Evolutionary conservation across 2,888 invertebrate species (phyloP), one percentile per base, ranked within the genome.

Genomic region (Barypeithes pellucidus): DNA sequence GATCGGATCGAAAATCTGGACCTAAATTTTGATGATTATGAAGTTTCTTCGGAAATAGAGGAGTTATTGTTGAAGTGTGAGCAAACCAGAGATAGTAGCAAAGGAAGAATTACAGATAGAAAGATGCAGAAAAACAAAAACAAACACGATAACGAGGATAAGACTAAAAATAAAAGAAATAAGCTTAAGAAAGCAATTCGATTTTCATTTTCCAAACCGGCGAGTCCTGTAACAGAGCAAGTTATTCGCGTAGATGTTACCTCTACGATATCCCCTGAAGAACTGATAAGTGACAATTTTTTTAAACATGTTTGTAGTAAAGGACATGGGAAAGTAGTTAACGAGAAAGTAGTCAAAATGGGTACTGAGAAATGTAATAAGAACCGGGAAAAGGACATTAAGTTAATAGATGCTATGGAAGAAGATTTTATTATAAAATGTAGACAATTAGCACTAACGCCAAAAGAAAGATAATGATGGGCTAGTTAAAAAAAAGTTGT

Each of bases 221-320:
- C 83, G 3, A 86, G 85, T 79, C 86, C 86, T 3, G 81, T 84
- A 75, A 86, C 85, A 0, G 82, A 84, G 70, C 85, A 86, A 79
- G 79, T 86, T 9, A 86, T 86, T 59, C 79, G 86, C 63, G 85
- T 86, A 11, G 86, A 86, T 75, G 84, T 86, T 16, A 84, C 83
- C 20, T 85, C 86, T 20, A 85, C 80, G 76, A 80, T 82, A 68
- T 82, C 84, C 3, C 62, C 80, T 33, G 83, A 83, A 18, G 79
- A 67, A 7, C 20, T 54, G 29, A n/a, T 39, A 1, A 24, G 22
- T 16, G 33, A 57, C 33, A 57, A 57, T 57, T 18, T 16, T 18
- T 39, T 29, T 12, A 67, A 62, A 29, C 14, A 36, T 5, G 69
- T 57, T 47, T 71, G 60, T 43, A 73, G 61, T 20, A 62, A 14